Evolutionary conservation across 2,797 vertebrate species (phyloP).

Genomic region (Rhyacichthys aspro): DNA sequence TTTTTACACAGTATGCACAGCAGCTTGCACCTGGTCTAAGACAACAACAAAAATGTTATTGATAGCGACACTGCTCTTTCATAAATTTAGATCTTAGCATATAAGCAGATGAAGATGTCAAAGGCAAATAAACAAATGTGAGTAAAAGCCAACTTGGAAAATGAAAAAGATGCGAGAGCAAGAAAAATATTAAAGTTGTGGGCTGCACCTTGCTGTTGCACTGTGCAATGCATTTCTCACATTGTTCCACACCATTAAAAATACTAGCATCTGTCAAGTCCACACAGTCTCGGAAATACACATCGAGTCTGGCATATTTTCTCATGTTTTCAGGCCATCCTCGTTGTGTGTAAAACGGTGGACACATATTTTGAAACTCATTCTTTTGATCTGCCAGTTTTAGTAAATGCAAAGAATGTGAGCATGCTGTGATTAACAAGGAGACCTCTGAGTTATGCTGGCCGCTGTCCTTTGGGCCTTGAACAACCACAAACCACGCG

Average conservation of each 20-base stretch:
- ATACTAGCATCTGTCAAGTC: conserved; percentile 51
- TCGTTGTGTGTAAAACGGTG: conserved; percentile 44
- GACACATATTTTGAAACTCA: conserved; percentile 28
- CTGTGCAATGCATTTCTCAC: conserved; percentile 54
- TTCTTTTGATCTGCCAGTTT: conserved; percentile 40
- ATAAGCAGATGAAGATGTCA: too few species aligned
- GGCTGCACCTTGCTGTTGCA: conserved; percentile 38
- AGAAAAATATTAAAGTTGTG: conserved; percentile 44
- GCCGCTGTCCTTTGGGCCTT: conserved; percentile 35
- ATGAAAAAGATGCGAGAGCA: conserved; percentile 1
- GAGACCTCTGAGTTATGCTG: conserved; percentile 22
- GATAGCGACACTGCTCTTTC: too few species aligned
- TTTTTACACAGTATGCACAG: conserved; percentile 28
- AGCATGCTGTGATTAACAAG: conserved; percentile 24
- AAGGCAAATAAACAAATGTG: conserved; percentile 11
- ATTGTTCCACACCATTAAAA: conserved; percentile 71
- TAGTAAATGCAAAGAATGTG: conserved; percentile 22
- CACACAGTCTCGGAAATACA: conserved; percentile 32
- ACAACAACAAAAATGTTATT: not conserved
- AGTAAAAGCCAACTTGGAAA: conserved; percentile 24
- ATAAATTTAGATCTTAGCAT: too few species aligned
- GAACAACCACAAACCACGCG: conserved; percentile 51
- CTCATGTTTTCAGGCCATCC: conserved; percentile 46
- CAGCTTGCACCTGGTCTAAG: conserved; percentile 1
- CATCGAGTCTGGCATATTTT: conserved; percentile 38